These are phyloP conservation scores for Lerema accius DNA, from an alignment of 1,140 invertebrate species.

Conservation along the genomic window DNA sequence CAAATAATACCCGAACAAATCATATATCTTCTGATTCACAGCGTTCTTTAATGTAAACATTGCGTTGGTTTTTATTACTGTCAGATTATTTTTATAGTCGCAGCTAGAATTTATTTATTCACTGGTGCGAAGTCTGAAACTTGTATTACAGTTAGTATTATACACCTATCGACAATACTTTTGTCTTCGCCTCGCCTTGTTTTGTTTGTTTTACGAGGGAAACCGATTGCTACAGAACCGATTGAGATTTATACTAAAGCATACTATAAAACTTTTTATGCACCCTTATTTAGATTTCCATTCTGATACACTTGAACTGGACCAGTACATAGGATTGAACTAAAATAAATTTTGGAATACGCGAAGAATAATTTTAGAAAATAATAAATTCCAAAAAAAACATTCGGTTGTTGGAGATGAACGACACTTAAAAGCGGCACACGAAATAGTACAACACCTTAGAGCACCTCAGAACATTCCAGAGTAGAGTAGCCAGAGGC, in stretches of 20 bases:
- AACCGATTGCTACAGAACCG: no score
- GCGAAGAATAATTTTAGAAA: background rate
- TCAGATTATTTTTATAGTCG: slow-evolving; percentile 26
- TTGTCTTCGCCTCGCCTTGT: background rate
- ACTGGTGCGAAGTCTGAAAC: background rate
- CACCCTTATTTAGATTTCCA: background rate
- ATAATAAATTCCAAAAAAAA: background rate
- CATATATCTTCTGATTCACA: slow-evolving; percentile 6
- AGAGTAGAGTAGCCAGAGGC: slow-evolving; percentile 79
- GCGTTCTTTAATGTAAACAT: slow-evolving; percentile 16
- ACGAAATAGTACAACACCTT: slow-evolving; percentile 27
- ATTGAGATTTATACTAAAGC: background rate
- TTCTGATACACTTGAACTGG: background rate
- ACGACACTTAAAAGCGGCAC: slow-evolving; percentile 12
- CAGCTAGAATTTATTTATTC: slow-evolving; percentile 30
- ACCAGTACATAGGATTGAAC: background rate
- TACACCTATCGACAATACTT: background rate
- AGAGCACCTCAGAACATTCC: slow-evolving; percentile 78
- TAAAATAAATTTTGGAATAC: background rate
- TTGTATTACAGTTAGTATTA: background rate
- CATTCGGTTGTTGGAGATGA: background rate
- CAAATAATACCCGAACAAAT: background rate
- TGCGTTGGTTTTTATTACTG: slow-evolving; percentile 19
- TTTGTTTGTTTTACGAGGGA: no score
- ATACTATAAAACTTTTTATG: background rate